These are phyloP conservation scores for Ypsolopha scabrella DNA, from an alignment of 2,888 invertebrate genomes.

Conservation along the genomic window DNA sequence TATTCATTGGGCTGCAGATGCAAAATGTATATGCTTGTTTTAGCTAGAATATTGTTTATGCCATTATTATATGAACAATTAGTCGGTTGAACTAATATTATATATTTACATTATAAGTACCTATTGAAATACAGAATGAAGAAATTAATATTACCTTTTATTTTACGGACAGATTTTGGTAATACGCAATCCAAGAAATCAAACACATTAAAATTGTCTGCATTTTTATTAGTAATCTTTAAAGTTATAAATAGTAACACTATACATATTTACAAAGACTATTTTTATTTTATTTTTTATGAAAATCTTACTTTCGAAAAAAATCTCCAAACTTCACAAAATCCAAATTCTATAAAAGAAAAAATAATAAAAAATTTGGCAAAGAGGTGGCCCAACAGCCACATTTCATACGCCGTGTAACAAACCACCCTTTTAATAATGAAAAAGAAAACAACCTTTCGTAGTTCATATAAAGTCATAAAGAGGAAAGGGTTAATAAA, in stretches of 20 bases:
- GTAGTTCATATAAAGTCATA: too few species aligned
- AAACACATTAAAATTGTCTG: background rate
- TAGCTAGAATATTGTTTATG: background rate
- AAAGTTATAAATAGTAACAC: conserved; percentile 31
- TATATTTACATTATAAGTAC: background rate
- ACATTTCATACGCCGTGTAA: too few species aligned
- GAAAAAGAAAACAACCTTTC: too few species aligned
- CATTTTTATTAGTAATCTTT: conserved; percentile 30
- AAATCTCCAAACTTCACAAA: background rate
- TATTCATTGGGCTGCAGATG: conserved; percentile 1
- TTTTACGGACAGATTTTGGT: background rate
- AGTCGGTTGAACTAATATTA: background rate
- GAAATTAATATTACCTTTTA: background rate
- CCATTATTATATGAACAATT: background rate
- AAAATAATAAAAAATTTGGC: background rate
- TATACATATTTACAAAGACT: conserved; percentile 20
- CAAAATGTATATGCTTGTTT: background rate
- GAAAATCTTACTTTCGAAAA: background rate
- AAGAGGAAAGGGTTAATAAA: too few species aligned
- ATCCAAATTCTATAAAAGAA: background rate
- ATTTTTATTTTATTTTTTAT: conserved; percentile 8
- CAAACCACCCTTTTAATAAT: too few species aligned
- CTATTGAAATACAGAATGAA: background rate
- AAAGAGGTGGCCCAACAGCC: too few species aligned
- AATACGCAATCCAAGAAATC: background rate